Percentiles rank a stretch among this genome's conserved stretches.
phyloP scores from a whole-genome alignment of 2,113 vertebrate genomes.

The Tetrax tetrax region DNA sequence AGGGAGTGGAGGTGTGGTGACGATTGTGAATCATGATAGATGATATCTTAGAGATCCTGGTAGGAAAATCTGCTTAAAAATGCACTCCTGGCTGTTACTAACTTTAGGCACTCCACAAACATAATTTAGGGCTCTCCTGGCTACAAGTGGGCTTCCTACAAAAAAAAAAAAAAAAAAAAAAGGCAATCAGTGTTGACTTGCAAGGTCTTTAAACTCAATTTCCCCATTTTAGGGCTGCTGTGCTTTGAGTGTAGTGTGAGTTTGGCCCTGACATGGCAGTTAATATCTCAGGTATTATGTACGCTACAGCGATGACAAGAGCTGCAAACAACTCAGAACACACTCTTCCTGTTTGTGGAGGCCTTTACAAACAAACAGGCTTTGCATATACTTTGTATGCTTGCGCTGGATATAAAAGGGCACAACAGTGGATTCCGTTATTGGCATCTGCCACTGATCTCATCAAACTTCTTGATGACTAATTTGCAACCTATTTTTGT shows the following conservation, averaged over 20 bases:
- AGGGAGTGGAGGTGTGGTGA: neutral
- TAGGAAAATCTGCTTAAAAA: neutral
- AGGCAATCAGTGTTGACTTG: neutral
- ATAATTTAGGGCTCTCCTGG: neutral
- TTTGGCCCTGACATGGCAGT: neutral
- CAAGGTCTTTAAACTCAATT: neutral
- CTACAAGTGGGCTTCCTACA: neutral
- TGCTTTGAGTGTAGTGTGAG: neutral
- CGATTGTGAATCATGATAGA: neutral
- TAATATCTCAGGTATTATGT: neutral
- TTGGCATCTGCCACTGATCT: neutral
- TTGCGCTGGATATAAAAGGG: neutral
- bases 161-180: neutral
- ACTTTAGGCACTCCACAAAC: neutral
- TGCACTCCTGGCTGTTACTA: neutral
- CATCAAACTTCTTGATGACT: neutral
- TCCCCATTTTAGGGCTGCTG: neutral
- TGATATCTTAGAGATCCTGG: neutral
- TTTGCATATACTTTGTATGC: neutral
- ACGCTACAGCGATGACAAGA: neutral
- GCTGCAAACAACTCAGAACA: neutral
- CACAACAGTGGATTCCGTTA: neutral
- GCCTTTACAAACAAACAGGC: neutral
- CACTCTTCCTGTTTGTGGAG: neutral
- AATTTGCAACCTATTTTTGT: slow-evolving; percentile 9